Evolutionary conservation across 2,113 vertebrate genomes (phyloP).

Genomic region (Perccottus glenii): DNA sequence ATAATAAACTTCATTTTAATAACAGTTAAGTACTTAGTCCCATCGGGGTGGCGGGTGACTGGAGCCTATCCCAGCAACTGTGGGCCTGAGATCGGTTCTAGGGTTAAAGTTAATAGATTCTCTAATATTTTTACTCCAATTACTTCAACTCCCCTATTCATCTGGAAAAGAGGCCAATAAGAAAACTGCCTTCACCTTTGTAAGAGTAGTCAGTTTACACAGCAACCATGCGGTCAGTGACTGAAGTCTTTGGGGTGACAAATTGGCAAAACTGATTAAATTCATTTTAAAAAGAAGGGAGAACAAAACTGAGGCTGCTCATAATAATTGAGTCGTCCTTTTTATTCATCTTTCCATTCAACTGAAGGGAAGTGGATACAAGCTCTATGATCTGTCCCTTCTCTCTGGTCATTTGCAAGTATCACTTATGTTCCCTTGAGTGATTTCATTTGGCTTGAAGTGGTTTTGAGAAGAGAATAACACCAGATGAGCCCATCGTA

Average conservation of each 20-base stretch:
- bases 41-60: too few relatives aligned
- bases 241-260: slow-evolving; percentile 7
- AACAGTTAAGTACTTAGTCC: too few relatives aligned
- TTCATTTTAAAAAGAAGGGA: slow-evolving; percentile 11
- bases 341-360: slow-evolving; percentile 29
- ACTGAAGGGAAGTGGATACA: slow-evolving; percentile 45
- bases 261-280: slow-evolving; percentile 17
- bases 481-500: slow-evolving; percentile 63
- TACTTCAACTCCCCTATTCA: too few relatives aligned
- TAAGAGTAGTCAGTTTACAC: not conserved
- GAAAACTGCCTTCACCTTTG: too few relatives aligned
- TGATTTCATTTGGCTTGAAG: slow-evolving; percentile 64
- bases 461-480: slow-evolving; percentile 56
- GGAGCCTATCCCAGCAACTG: too few relatives aligned
- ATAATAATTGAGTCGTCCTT: slow-evolving; percentile 45
- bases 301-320: slow-evolving; percentile 15
- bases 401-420: slow-evolving; percentile 58
- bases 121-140: too few relatives aligned
- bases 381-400: slow-evolving; percentile 53
- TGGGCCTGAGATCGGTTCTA: too few relatives aligned
- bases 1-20: too few relatives aligned
- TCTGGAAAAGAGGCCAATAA: too few relatives aligned
- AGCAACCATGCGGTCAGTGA: not conserved
- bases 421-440: slow-evolving; percentile 58
- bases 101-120: too few relatives aligned